Percentiles rank a stretch among this genome's conserved stretches.
phyloP scores from a whole-genome alignment of 2,888 invertebrate genomes.

The Xestia c-nigrum region DNA sequence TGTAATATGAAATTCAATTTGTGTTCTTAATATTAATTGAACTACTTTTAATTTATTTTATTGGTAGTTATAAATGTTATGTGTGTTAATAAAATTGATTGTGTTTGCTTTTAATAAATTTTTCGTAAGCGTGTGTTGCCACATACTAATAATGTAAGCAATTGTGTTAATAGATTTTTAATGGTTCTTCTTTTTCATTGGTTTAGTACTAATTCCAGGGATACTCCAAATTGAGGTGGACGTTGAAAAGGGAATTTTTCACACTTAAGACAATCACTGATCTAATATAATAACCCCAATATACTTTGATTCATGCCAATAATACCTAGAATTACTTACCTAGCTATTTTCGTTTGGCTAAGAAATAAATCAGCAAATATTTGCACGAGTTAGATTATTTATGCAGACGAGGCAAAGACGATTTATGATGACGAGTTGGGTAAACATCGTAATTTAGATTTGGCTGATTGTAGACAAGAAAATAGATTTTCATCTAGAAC shows the following conservation, averaged over 20 bases:
- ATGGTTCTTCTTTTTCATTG: neutral
- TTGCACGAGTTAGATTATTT: conserved; percentile 25
- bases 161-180: neutral
- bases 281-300: neutral
- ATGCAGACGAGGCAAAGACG: conserved; percentile 18
- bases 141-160: neutral
- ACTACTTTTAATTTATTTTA: neutral
- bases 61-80: neutral
- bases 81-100: conserved; percentile 3
- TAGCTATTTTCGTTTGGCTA: conserved; percentile 19
- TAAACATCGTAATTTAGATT: conserved; percentile 30
- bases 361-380: conserved; percentile 37
- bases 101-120: conserved; percentile 10
- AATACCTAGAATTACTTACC: neutral
- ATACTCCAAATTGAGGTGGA: neutral
- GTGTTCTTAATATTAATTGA: neutral
- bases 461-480: conserved; percentile 23
- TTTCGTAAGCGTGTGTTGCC: conserved; percentile 9
- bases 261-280: neutral
- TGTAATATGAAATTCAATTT: neutral
- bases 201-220: neutral
- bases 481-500: conserved; percentile 2
- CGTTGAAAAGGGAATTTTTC: neutral
- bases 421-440: conserved; percentile 28
- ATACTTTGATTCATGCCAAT: neutral